Conservation (phyloP, 2,888 invertebrate species). For the Sceliomorpha sp. region DNA sequence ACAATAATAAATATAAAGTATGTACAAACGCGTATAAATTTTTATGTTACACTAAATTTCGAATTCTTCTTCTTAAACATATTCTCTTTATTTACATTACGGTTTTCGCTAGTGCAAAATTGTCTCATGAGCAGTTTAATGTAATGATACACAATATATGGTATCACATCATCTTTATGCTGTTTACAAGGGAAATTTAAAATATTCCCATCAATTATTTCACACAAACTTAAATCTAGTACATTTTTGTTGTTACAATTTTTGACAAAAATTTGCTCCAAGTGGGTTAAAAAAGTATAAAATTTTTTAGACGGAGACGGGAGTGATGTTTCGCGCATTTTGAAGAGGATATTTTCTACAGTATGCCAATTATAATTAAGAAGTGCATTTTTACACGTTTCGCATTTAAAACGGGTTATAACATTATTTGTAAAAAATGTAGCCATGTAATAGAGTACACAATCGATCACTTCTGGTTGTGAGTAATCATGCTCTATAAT, state of each 20-base stretch:
- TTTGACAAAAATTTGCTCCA: conserved; percentile 5
- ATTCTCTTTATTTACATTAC: too few species aligned
- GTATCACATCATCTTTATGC: too few species aligned
- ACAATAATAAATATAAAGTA: too few species aligned
- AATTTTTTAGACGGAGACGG: neutral
- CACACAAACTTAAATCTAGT: too few species aligned
- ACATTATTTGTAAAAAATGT: conserved; percentile 1
- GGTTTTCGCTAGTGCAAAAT: too few species aligned
- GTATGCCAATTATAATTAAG: neutral
- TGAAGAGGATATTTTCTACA: conserved; percentile 1
- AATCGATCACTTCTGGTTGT: conserved; percentile 8
- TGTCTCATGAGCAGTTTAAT: too few species aligned
- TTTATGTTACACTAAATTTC: too few species aligned
- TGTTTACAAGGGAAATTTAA: too few species aligned
- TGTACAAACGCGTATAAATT: too few species aligned
- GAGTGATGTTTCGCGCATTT: neutral
- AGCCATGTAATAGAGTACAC: conserved; percentile 9
- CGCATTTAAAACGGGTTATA: conserved; percentile 9
- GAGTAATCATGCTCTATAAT: conserved; percentile 6
- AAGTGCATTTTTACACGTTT: conserved; percentile 3
- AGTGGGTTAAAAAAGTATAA: neutral
- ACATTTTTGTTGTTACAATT: neutral
- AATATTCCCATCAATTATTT: too few species aligned
- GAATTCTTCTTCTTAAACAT: too few species aligned
- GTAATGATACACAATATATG: too few species aligned